These are phyloP conservation scores for Pharmacophagus antenor DNA, from an alignment of 2,888 invertebrate genomes.

Conservation along the genomic window DNA sequence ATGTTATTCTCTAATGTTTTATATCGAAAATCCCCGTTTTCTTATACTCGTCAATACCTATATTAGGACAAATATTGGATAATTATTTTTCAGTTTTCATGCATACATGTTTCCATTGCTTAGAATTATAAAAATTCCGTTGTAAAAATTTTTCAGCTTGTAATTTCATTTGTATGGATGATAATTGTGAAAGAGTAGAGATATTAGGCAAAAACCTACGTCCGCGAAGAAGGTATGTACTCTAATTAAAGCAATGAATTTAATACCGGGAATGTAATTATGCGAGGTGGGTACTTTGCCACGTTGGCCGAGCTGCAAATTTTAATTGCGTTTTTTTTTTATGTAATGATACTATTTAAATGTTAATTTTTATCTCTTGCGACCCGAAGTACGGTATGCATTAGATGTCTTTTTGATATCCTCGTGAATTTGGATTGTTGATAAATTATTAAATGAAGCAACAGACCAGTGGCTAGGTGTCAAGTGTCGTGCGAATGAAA, in stretches of 20 bases:
- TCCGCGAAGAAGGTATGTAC: slow-evolving; percentile 14
- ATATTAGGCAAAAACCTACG: slow-evolving; percentile 12
- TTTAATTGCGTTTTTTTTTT: slow-evolving; percentile 23
- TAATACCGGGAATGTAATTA: slow-evolving; percentile 17
- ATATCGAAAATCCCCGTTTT: too few relatives aligned
- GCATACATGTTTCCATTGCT: too few relatives aligned
- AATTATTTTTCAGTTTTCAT: too few relatives aligned
- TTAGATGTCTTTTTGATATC: background rate
- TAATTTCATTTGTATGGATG: slow-evolving; percentile 2
- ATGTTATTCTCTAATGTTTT: too few relatives aligned
- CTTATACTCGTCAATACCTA: too few relatives aligned
- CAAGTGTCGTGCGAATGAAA: too few relatives aligned
- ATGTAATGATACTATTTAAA: slow-evolving; percentile 17
- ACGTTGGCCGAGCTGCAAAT: slow-evolving; percentile 1
- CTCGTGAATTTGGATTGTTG: background rate
- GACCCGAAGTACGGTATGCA: background rate
- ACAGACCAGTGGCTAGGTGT: too few relatives aligned
- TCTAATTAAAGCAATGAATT: slow-evolving; percentile 31
- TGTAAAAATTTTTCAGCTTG: background rate
- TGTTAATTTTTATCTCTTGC: slow-evolving; percentile 12
- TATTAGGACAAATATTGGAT: too few relatives aligned
- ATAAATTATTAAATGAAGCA: too few relatives aligned
- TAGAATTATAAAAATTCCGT: too few relatives aligned
- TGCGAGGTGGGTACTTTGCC: slow-evolving; percentile 1
- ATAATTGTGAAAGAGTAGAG: slow-evolving; percentile 7